Evolutionary conservation across 2,888 invertebrate genomes (phyloP).

Genomic region (Congeria kusceri): DNA sequence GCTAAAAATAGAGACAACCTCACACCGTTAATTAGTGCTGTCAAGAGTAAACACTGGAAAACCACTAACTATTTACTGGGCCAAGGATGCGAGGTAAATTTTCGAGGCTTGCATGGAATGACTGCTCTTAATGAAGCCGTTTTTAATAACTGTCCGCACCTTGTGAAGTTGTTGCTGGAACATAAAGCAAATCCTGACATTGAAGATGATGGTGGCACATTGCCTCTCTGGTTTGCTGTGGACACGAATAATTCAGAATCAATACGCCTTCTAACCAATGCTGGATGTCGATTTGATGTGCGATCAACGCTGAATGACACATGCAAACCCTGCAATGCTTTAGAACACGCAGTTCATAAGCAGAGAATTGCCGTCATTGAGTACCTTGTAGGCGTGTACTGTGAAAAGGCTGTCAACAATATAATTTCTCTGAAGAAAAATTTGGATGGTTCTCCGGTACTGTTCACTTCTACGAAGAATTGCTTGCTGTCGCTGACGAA

Average conservation of each 20-base stretch:
- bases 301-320: constrained; percentile 93
- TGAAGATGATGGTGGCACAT: constrained; percentile 80
- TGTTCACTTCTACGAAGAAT: constrained; percentile 31
- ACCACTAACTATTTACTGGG: constrained; percentile 75
- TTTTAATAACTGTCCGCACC: constrained; percentile 78
- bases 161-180: constrained; percentile 79
- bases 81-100: constrained; percentile 74
- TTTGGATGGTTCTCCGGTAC: constrained; percentile 21
- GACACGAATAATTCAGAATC: constrained; percentile 76
- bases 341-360: constrained; percentile 78
- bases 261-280: constrained; percentile 87
- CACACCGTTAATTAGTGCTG: constrained; percentile 79
- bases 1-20: constrained; percentile 77
- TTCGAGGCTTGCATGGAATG: constrained; percentile 77
- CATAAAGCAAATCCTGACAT: constrained; percentile 81
- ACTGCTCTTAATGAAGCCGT: constrained; percentile 84
- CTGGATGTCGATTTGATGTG: constrained; percentile 96
- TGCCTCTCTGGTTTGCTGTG: constrained; percentile 84
- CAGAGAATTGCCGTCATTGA: constrained; percentile 70
- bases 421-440: constrained; percentile 38
- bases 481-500: constrained; percentile 29
- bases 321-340: constrained; percentile 76
- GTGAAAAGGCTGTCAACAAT: constrained; percentile 70
- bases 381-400: constrained; percentile 75
- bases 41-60: constrained; percentile 75